Evolutionary conservation across 2,888 invertebrate species (phyloP), one percentile per base, ranked within the genome.

Genomic region (Agonopterix alstromeriana): DNA sequence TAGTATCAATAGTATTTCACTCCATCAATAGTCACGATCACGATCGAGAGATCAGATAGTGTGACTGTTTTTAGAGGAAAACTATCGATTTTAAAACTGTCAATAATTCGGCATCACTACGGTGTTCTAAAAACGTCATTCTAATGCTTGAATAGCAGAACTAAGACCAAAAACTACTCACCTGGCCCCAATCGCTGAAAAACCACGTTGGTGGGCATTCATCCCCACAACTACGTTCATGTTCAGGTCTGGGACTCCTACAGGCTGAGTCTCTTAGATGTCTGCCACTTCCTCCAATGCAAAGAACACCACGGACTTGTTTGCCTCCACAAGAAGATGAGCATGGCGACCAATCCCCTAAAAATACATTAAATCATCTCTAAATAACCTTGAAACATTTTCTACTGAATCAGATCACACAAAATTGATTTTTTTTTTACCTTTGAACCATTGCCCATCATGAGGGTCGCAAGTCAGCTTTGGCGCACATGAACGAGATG

Each of bases 381-480:
- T 27, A 27, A 27, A 1, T 5, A 27, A 3, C 27, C 27, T 3
- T 5, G 27, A 27, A 27, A 27, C 3, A 27, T 7, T 27, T 27
- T 5, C 0, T 27, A 27, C 7, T 5, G 0, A 27, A 27, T 27
- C 3, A 3, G 1, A 3, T 27, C 27, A 27, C 3, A n/a, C 38
- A n/a, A 38, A 38, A 42, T 12, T n/a, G n/a, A n/a, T n/a, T n/a
- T n/a, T n/a, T 27, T 5, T 27, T 27, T 0, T 68, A 89, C 97
- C 96, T 17, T 93, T 90, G 77, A 96, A 97, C 97, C 97, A 97
- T 60, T 93, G 91, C 9, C 95, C 95, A 54, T 83, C 72, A 64
- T 92, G 83, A 86, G 96, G 69, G 77, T 90, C 71, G 73, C 94
- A 96, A 48, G 87, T 81, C 42, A 87, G 78, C 50, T 90, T 91